Percentiles rank a stretch among this genome's conserved stretches.
phyloP scores from a whole-genome alignment of 2,113 vertebrate genomes.

The Callipepla squamata region DNA sequence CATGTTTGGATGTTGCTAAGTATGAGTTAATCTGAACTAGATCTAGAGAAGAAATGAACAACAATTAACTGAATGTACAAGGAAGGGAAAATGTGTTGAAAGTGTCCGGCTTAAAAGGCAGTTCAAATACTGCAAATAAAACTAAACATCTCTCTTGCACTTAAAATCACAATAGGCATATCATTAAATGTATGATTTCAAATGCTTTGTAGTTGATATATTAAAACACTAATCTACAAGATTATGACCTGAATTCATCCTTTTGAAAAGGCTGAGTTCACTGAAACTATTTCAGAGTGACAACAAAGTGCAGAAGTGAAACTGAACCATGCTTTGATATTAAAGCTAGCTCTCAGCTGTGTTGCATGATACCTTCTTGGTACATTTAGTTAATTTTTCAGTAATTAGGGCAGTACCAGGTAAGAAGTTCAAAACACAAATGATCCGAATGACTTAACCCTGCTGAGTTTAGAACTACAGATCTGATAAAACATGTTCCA shows the following conservation, averaged over 20 bases:
- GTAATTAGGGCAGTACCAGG: not conserved
- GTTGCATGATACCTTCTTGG: not conserved
- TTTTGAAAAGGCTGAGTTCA: not conserved
- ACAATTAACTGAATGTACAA: not conserved
- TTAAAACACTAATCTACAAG: not conserved
- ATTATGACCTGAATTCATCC: not conserved
- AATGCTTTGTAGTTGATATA: not conserved
- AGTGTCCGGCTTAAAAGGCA: not conserved
- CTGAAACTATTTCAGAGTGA: not conserved
- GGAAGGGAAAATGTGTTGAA: not conserved
- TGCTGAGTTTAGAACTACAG: not conserved
- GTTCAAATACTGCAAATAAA: conserved; percentile 20
- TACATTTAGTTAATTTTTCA: not conserved
- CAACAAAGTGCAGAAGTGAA: not conserved
- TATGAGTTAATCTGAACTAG: conserved; percentile 22
- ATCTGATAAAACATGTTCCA: not conserved
- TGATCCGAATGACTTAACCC: not conserved
- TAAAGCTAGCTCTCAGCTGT: not conserved
- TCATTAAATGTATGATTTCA: not conserved
- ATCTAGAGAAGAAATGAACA: conserved; percentile 6
- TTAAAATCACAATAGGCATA: not conserved
- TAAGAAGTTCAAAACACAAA: not conserved
- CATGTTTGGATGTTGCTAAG: not conserved
- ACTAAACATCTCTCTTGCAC: not conserved
- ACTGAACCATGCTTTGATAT: not conserved